Conservation (phyloP, 35 echinoderm and acorn worm species). For the Nesometra sesokonis region DNA sequence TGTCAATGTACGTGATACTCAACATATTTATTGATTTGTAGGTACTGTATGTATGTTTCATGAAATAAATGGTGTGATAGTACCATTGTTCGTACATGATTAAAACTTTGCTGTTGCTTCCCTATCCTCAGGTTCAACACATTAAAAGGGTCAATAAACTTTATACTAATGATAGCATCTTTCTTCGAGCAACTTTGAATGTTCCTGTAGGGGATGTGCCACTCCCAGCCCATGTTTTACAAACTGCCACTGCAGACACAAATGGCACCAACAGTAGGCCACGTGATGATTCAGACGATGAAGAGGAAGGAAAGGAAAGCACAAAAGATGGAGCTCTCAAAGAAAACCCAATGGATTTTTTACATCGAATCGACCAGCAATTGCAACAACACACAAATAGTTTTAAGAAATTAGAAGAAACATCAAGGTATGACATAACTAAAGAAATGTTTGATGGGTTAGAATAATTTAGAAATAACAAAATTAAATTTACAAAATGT, state of each 20-base stretch:
- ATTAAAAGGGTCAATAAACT: conserved; percentile 95
- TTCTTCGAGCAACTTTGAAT: conserved; percentile 63
- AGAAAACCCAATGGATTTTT: conserved; percentile 30
- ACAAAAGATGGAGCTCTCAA: neutral
- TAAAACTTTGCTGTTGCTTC: neutral
- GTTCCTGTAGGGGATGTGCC: conserved; percentile 97
- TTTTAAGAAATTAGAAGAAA: conserved; percentile 25
- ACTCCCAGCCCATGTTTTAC: conserved; percentile 76
- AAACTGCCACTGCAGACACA: conserved; percentile 42
- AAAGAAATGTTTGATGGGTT: too few species aligned
- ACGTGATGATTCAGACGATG: neutral
- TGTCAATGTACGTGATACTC: too few species aligned
- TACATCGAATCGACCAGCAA: conserved; percentile 27
- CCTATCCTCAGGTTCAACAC: conserved; percentile 57
- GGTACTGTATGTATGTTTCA: too few species aligned
- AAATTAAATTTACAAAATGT: too few species aligned
- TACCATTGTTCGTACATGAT: too few species aligned
- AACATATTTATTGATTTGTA: too few species aligned
- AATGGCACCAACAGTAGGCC: conserved; percentile 5
- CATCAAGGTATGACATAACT: conserved; percentile 1
- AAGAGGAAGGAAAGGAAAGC: neutral
- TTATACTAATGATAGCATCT: conserved; percentile 91
- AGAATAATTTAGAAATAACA: too few species aligned
- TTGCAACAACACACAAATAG: conserved; percentile 3
- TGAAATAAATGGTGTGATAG: too few species aligned